Conservation (phyloP, 2,888 invertebrate species). For the Flexamia atlantica region DNA sequence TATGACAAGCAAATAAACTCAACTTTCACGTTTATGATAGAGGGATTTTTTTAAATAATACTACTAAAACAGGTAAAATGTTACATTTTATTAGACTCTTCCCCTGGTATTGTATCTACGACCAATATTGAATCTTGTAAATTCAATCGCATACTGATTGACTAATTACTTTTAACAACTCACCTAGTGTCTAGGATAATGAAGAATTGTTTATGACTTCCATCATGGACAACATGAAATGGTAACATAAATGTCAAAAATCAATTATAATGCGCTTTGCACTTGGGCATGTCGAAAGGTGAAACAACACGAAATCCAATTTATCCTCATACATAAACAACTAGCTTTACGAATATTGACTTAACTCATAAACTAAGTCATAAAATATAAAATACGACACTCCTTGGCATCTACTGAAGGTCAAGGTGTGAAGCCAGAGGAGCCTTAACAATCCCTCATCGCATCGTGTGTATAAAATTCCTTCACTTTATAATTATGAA, state of each 20-base stretch:
- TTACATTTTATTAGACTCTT: too few species aligned
- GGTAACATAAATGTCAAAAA: constrained; percentile 4
- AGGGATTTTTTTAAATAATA: too few species aligned
- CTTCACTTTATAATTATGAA: too few species aligned
- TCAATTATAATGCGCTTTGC: neutral
- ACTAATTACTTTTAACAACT: too few species aligned
- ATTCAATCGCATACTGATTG: too few species aligned
- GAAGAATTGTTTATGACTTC: neutral
- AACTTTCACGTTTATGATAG: too few species aligned
- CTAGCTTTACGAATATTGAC: constrained; percentile 15
- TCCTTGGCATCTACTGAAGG: neutral
- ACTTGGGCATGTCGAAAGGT: neutral
- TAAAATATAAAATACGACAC: constrained; percentile 22
- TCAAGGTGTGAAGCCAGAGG: neutral
- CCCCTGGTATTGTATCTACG: too few species aligned
- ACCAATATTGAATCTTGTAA: too few species aligned
- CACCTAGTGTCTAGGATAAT: too few species aligned
- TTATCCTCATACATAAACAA: constrained; percentile 8
- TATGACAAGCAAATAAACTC: too few species aligned
- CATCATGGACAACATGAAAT: neutral
- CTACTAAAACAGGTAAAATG: too few species aligned
- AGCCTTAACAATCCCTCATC: neutral
- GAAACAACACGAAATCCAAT: neutral
- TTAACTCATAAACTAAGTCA: constrained; percentile 3
- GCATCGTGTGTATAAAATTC: too few species aligned